Conservation (phyloP, 2,113 vertebrate species). For the Aegithalos caudatus region DNA sequence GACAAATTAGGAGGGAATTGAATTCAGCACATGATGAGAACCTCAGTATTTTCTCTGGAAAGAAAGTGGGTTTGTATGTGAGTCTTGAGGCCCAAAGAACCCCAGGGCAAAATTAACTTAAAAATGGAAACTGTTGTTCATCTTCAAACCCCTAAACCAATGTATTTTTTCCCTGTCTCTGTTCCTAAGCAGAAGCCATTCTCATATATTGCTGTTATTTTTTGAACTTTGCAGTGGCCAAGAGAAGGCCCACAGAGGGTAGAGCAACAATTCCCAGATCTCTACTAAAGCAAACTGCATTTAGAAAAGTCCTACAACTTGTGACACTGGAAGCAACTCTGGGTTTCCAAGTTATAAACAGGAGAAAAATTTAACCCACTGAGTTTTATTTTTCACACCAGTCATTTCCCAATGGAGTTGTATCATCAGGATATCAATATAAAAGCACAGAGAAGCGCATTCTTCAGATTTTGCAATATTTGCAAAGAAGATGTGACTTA, state of each 20-base stretch:
- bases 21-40: constrained; percentile 56
- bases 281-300: background rate
- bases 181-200: constrained; percentile 54
- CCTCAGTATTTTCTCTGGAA: constrained; percentile 60
- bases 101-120: background rate
- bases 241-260: background rate
- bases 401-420: background rate
- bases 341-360: background rate
- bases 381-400: background rate
- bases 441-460: constrained; percentile 26
- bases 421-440: background rate
- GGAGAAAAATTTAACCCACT: background rate
- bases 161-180: constrained; percentile 55
- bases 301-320: background rate
- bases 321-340: background rate
- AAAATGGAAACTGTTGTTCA: background rate
- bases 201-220: constrained; percentile 63
- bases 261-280: background rate
- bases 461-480: constrained; percentile 46
- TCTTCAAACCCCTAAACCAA: constrained; percentile 11
- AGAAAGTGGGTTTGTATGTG: constrained; percentile 50
- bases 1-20: constrained; percentile 60
- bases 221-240: constrained; percentile 35
- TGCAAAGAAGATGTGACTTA: constrained; percentile 35
- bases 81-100: background rate